Percentiles rank a stretch among this genome's conserved stretches.
Conservation (phyloP, 2,888 invertebrate species). For the Lobophora halterata region DNA sequence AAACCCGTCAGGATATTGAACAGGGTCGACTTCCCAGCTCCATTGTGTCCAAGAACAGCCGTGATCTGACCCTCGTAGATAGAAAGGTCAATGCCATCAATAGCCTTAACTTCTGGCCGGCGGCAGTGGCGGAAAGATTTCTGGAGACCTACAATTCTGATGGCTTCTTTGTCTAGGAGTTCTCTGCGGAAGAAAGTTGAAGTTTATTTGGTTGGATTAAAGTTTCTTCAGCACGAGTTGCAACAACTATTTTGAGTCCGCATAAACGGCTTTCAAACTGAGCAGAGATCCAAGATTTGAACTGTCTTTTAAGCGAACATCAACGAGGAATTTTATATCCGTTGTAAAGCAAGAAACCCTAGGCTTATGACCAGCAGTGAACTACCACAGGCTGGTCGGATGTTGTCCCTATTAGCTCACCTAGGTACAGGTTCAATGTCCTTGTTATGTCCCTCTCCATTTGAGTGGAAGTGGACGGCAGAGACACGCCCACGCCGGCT, state of each 20-base stretch:
- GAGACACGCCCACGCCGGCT: slow-evolving; percentile 67
- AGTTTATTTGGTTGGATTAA: background rate
- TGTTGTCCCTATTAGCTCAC: slow-evolving; percentile 35
- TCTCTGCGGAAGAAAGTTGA: slow-evolving; percentile 67
- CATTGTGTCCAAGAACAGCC: slow-evolving; percentile 92
- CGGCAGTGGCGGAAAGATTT: slow-evolving; percentile 87
- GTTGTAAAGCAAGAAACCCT: no score
- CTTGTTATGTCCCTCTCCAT: slow-evolving; percentile 74
- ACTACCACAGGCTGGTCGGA: background rate
- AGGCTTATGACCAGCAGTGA: no score
- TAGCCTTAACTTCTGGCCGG: slow-evolving; percentile 85
- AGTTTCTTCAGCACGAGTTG: no score
- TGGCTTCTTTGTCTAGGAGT: slow-evolving; percentile 87
- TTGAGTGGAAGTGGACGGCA: slow-evolving; percentile 68
- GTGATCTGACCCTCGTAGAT: slow-evolving; percentile 94
- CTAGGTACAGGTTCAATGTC: slow-evolving; percentile 88
- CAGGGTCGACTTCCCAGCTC: slow-evolving; percentile 92
- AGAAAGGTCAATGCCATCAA: slow-evolving; percentile 88
- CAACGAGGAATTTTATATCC: no score
- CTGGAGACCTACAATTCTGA: slow-evolving; percentile 86
- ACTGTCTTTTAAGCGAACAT: no score
- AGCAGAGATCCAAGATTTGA: no score
- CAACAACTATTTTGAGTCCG: no score
- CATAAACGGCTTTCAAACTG: no score
- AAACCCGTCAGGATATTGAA: slow-evolving; percentile 92